Percentiles rank a stretch among this genome's conserved stretches.
Evolutionary conservation across 2,888 invertebrate species (phyloP).

Genomic region (Willowsia nigromaculata): DNA sequence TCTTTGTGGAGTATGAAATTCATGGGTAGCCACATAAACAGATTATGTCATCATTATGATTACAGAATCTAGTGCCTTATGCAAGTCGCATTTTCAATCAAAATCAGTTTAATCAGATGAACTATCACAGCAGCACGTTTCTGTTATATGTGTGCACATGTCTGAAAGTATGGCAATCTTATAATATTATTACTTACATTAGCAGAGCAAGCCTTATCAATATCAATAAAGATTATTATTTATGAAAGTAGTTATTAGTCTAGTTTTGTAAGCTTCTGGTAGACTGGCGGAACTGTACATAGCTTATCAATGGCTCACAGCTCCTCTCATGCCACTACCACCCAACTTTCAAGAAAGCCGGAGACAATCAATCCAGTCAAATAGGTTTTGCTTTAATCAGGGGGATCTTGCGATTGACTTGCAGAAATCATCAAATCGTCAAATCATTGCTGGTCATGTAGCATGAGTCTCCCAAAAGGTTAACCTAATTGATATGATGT

Average conservation of each 20-base stretch:
- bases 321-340: conserved; percentile 10
- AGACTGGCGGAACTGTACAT: neutral
- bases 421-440: conserved; percentile 35
- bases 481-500: conserved; percentile 75
- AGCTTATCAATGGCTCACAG: neutral
- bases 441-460: neutral
- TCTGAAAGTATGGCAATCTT: conserved; percentile 11
- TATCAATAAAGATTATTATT: conserved; percentile 9
- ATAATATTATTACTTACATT: neutral
- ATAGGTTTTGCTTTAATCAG: conserved; percentile 52
- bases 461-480: conserved; percentile 8
- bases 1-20: neutral
- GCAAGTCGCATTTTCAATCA: neutral
- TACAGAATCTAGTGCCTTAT: neutral
- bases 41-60: conserved; percentile 19
- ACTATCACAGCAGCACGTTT: neutral
- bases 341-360: conserved; percentile 70
- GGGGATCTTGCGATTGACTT: conserved; percentile 37
- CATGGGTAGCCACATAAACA: neutral
- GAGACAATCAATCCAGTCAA: conserved; percentile 76
- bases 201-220: neutral
- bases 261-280: conserved; percentile 18
- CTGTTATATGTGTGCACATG: neutral
- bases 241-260: conserved; percentile 1
- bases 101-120: conserved; percentile 3